These are phyloP conservation scores for Deilephila porcellus DNA, from an alignment of 2,888 invertebrate species.

Conservation along the genomic window DNA sequence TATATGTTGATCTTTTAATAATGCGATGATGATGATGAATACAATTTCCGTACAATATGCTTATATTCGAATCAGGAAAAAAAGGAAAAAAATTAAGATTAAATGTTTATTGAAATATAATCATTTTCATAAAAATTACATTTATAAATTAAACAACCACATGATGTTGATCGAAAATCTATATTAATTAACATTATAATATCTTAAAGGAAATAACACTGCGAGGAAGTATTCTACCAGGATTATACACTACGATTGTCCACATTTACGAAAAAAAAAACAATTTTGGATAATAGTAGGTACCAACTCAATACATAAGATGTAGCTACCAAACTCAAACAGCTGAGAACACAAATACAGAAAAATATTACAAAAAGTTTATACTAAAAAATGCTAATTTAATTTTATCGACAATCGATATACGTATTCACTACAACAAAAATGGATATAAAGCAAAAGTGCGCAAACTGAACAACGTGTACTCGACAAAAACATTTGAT, in stretches of 20 bases:
- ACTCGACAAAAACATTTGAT: background rate
- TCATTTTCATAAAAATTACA: conserved; percentile 57
- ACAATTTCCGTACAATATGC: too few relatives aligned
- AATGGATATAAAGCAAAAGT: background rate
- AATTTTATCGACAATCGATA: background rate
- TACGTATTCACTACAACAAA: background rate
- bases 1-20: too few relatives aligned
- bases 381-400: background rate
- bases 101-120: conserved; percentile 55
- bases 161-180: conserved; percentile 25
- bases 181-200: conserved; percentile 42
- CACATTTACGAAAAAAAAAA: background rate
- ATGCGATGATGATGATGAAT: too few relatives aligned
- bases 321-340: background rate
- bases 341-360: background rate
- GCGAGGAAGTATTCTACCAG: conserved; percentile 36
- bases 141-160: conserved; percentile 31
- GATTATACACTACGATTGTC: background rate
- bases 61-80: conserved; percentile 19
- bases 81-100: conserved; percentile 45
- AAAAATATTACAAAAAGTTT: background rate
- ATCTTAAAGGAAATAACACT: conserved; percentile 46
- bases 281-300: too few relatives aligned
- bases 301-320: background rate
- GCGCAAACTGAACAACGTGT: background rate